A percentile compares a stretch with the other conserved stretches of the same genome.
Evolutionary conservation across 2,888 invertebrate species (phyloP).

Genomic region (Diplolepis rosae): DNA sequence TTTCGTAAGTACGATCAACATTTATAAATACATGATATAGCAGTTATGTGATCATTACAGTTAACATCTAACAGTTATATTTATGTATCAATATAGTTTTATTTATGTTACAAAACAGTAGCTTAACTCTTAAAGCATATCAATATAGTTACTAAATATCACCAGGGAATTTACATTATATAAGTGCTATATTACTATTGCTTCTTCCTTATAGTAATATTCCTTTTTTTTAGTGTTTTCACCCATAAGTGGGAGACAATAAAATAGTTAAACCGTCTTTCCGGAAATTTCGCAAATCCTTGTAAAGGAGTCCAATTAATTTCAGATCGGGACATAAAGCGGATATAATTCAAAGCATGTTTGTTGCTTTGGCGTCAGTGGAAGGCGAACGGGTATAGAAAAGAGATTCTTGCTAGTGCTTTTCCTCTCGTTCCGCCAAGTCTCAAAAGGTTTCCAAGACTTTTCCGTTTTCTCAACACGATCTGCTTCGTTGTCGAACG

Average conservation of each 20-base stretch:
- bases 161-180: no score
- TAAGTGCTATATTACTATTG: no score
- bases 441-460: conserved; percentile 48
- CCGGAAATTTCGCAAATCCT: not conserved
- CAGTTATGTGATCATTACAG: no score
- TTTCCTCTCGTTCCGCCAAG: conserved; percentile 20
- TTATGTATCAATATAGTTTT: no score
- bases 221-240: no score
- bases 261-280: not conserved
- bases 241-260: not conserved
- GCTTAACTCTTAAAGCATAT: no score
- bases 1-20: no score
- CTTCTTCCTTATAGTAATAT: no score
- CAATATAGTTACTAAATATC: no score
- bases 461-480: conserved; percentile 31
- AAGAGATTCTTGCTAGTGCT: conserved; percentile 19
- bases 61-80: no score
- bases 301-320: conserved; percentile 13
- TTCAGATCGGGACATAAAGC: not conserved
- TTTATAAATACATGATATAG: no score
- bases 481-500: conserved; percentile 39
- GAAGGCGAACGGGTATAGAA: not conserved
- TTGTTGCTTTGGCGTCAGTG: not conserved
- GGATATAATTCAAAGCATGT: not conserved
- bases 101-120: no score